Percentiles rank a stretch among this genome's conserved stretches.
Evolutionary conservation across 2,888 invertebrate genomes (phyloP).

Genomic region (Philopedon plagiatum): DNA sequence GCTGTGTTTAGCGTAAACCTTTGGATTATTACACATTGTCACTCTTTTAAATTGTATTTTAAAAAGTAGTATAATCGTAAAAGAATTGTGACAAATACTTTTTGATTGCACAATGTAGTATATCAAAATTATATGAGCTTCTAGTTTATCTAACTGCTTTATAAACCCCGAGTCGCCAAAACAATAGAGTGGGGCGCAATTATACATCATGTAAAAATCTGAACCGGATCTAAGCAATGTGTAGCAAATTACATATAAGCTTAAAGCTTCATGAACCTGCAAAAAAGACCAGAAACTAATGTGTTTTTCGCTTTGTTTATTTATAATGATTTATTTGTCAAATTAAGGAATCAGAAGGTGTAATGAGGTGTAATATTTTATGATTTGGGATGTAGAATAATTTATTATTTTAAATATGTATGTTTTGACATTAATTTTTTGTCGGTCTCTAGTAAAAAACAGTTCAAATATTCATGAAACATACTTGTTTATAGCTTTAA

Average conservation of each 20-base stretch:
- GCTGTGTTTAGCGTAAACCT: not conserved
- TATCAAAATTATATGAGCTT: not conserved
- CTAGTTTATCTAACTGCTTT: not conserved
- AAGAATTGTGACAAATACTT: not conserved
- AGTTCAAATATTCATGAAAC: too few species aligned
- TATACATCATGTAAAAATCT: not conserved
- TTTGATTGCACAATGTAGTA: not conserved
- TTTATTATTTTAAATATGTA: too few species aligned
- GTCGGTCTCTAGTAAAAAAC: too few species aligned
- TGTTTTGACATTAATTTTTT: too few species aligned
- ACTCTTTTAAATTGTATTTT: not conserved
- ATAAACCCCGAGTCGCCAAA: not conserved
- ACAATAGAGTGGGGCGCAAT: not conserved
- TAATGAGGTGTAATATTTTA: not conserved
- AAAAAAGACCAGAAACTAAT: not conserved
- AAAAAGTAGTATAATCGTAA: too few species aligned
- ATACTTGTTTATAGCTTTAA: too few species aligned
- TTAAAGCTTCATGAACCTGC: not conserved
- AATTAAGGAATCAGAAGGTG: not conserved
- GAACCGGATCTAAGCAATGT: not conserved
- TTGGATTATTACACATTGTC: not conserved
- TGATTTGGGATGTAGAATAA: too few species aligned
- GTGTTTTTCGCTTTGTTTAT: not conserved
- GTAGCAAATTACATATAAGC: not conserved
- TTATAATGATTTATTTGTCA: not conserved